A percentile compares a stretch with the other conserved stretches of the same genome.
Evolutionary conservation across 2,113 vertebrate genomes (phyloP).

Genomic region (Colossoma macropomum): DNA sequence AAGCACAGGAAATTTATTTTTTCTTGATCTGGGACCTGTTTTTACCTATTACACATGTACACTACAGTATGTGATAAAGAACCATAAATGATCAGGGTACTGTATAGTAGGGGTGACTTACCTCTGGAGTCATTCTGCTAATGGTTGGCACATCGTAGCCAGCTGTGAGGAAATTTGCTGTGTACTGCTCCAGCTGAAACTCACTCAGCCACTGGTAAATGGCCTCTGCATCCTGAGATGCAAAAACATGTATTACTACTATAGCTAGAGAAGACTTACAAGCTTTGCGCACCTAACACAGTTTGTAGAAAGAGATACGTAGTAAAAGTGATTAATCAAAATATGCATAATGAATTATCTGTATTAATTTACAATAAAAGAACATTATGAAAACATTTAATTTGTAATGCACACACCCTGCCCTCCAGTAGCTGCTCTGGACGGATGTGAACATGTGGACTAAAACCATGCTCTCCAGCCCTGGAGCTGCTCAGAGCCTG

Average conservation of each 20-base stretch:
- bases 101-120: conserved; percentile 52
- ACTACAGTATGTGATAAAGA: no score
- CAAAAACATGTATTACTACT: neutral
- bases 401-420: conserved; percentile 65
- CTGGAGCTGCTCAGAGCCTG: conserved; percentile 71
- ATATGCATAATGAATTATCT: neutral
- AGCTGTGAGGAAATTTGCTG: conserved; percentile 85
- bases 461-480: conserved; percentile 77
- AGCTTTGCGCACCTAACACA: no score
- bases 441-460: conserved; percentile 75
- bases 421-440: conserved; percentile 83
- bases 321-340: neutral
- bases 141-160: conserved; percentile 96
- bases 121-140: conserved; percentile 98
- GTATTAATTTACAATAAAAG: neutral
- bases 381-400: neutral
- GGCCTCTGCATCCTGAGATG: conserved; percentile 87
- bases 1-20: no score
- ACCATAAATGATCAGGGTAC: no score
- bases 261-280: neutral
- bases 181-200: conserved; percentile 94
- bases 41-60: no score
- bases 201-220: conserved; percentile 94
- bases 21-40: no score
- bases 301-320: neutral